Evolutionary conservation across 2,888 invertebrate species (phyloP).

Genomic region (Himalopsyche tibetana): DNA sequence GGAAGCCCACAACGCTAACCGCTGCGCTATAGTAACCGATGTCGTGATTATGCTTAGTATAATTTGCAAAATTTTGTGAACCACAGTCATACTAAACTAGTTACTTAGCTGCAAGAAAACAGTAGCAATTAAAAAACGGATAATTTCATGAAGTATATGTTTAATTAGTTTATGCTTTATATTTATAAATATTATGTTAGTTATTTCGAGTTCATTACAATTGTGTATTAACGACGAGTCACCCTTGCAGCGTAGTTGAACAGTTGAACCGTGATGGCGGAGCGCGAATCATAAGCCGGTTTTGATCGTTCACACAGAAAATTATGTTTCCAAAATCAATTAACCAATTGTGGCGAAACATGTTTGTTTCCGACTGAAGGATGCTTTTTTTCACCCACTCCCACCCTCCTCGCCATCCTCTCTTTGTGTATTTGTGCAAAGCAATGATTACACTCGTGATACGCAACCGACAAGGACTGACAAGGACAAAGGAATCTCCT

Average conservation of each 20-base stretch:
- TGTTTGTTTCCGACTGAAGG: constrained; percentile 52
- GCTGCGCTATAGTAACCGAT: too few relatives aligned
- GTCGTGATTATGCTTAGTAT: too few relatives aligned
- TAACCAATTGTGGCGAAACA: constrained; percentile 59
- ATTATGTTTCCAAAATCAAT: constrained; percentile 65
- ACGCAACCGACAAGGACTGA: constrained; percentile 19
- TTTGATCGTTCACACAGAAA: constrained; percentile 65
- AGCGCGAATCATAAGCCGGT: constrained; percentile 56
- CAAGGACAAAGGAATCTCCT: constrained; percentile 23
- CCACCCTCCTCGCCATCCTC: constrained; percentile 6
- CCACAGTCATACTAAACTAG: too few relatives aligned
- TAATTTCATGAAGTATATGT: too few relatives aligned
- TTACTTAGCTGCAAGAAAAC: too few relatives aligned
- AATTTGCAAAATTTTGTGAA: too few relatives aligned
- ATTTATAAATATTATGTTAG: too few relatives aligned
- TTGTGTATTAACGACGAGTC: not conserved
- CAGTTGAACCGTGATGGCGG: constrained; percentile 51
- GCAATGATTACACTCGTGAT: constrained; percentile 11
- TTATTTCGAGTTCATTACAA: too few relatives aligned
- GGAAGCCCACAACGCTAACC: too few relatives aligned
- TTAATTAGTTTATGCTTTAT: too few relatives aligned
- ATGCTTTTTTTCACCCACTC: constrained; percentile 47
- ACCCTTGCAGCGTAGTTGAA: not conserved
- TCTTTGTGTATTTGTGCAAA: constrained; percentile 30
- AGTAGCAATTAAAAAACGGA: too few relatives aligned